Evolutionary conservation across 2,888 invertebrate genomes (phyloP).

Genomic region (Digitonthophagus gazella): DNA sequence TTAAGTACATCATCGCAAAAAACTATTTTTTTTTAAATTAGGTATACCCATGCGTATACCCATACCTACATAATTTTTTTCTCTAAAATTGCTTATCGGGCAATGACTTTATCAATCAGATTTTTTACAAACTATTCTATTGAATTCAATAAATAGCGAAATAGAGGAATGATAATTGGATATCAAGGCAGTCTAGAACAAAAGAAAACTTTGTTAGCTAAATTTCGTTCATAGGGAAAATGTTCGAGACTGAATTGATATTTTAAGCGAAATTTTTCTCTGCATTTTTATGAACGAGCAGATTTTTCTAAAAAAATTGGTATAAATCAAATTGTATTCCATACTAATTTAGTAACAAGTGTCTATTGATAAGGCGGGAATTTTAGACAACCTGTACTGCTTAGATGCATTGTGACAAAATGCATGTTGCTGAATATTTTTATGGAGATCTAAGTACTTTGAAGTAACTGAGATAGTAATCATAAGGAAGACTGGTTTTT

Average conservation of each 20-base stretch:
- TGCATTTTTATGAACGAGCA: neutral
- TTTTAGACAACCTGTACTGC: neutral
- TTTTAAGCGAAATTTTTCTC: constrained; percentile 3
- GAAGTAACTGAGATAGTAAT: too few relatives aligned
- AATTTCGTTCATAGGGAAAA: neutral
- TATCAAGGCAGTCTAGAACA: constrained; percentile 13
- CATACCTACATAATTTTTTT: too few relatives aligned
- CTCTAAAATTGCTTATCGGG: neutral
- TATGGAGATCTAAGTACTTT: too few relatives aligned
- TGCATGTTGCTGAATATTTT: too few relatives aligned
- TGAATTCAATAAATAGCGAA: neutral
- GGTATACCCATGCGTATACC: too few relatives aligned
- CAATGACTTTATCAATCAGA: constrained; percentile 2
- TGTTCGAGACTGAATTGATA: constrained; percentile 16
- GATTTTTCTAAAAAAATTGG: neutral
- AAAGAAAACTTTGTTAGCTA: constrained; percentile 1
- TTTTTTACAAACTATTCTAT: constrained; percentile 8
- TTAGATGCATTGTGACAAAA: neutral
- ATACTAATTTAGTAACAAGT: neutral
- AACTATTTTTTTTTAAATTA: too few relatives aligned
- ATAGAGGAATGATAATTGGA: constrained; percentile 6
- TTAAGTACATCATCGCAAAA: too few relatives aligned
- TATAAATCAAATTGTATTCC: neutral
- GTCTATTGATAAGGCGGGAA: neutral
- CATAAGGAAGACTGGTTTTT: too few relatives aligned